Conservation (phyloP, 2,888 invertebrate species). For the Lepas anatifera region DNA sequence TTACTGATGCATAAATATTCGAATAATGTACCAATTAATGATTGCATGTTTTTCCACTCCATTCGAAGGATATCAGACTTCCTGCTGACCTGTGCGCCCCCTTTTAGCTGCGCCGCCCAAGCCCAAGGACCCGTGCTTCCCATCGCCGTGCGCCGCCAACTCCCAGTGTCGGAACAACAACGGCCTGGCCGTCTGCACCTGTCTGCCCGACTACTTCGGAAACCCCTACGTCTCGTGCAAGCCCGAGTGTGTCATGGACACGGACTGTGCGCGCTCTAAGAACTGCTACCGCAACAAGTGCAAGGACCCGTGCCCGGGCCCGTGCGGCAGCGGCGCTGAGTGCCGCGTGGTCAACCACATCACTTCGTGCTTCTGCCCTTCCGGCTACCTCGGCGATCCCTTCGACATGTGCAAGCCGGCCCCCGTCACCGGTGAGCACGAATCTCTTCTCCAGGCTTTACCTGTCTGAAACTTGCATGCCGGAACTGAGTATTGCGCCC, state of each 20-base stretch:
- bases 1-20: too few species aligned
- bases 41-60: not conserved
- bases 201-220: constrained; percentile 52
- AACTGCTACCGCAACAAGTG: constrained; percentile 43
- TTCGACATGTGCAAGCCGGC: constrained; percentile 53
- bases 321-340: constrained; percentile 31
- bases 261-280: constrained; percentile 59
- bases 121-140: constrained; percentile 31
- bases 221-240: constrained; percentile 36
- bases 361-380: constrained; percentile 54
- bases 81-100: not conserved
- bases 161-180: constrained; percentile 34
- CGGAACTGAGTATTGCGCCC: too few species aligned
- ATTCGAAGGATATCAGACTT: not conserved
- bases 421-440: not conserved
- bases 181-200: constrained; percentile 43
- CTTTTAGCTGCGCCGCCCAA: not conserved
- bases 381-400: constrained; percentile 69
- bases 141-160: constrained; percentile 42
- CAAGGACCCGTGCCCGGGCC: constrained; percentile 52
- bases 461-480: not conserved
- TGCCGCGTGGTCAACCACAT: constrained; percentile 29
- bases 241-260: constrained; percentile 61
- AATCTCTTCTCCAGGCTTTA: not conserved
- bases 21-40: too few species aligned